Percentiles rank a stretch among this genome's conserved stretches.
phyloP scores from a whole-genome alignment of 2,797 vertebrate genomes.

The Molossus alvarezi region DNA sequence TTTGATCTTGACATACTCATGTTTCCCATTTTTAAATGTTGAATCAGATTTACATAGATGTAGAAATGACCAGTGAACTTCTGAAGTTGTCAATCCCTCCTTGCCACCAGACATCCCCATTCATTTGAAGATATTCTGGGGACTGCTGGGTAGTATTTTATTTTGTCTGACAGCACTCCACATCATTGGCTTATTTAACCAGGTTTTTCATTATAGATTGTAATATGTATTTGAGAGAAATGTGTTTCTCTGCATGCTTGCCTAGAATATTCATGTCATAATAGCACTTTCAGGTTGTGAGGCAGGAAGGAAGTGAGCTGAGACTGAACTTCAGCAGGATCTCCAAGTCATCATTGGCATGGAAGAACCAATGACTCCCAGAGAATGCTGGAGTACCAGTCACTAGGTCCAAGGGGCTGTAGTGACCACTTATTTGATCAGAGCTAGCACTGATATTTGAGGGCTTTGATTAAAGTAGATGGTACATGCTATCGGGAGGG shows the following conservation, averaged over 20 bases:
- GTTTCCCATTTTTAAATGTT: conserved; percentile 25
- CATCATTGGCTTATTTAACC: background rate
- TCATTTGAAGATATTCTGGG: background rate
- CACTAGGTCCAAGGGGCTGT: background rate
- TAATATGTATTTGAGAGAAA: background rate
- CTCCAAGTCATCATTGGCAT: background rate
- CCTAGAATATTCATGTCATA: background rate
- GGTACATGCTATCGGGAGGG: background rate
- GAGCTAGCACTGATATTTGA: background rate
- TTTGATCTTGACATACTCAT: conserved; percentile 8
- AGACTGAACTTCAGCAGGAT: background rate
- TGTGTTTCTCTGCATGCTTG: background rate
- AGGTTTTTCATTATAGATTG: conserved; percentile 35
- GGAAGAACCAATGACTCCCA: background rate
- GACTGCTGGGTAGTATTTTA: background rate
- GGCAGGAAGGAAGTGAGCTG: background rate
- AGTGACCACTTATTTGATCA: background rate
- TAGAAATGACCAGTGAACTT: conserved; percentile 30
- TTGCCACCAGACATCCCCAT: background rate
- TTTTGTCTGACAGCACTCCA: background rate
- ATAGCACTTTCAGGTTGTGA: background rate
- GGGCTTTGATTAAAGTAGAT: background rate
- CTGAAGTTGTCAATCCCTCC: background rate
- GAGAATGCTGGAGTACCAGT: background rate
- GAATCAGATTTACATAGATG: background rate